Evolutionary conservation across 2,797 vertebrate genomes (phyloP).

Genomic region (Anolis apletophallus): DNA sequence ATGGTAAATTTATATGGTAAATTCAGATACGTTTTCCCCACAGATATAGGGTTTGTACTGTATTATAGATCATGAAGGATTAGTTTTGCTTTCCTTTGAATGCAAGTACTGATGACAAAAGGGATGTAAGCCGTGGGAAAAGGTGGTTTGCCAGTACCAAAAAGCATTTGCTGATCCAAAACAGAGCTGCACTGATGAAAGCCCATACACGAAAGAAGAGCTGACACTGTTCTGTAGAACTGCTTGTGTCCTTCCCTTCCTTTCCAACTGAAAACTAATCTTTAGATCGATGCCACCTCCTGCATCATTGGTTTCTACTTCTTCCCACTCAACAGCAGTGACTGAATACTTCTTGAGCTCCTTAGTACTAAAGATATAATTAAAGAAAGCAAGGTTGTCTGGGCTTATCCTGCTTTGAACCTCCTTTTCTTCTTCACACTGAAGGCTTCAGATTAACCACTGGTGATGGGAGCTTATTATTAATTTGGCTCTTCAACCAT

Average conservation of each 20-base stretch:
- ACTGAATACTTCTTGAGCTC: neutral
- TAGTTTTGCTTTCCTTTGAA: conserved; percentile 1
- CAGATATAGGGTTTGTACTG: too few species aligned
- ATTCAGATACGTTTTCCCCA: too few species aligned
- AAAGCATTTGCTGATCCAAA: neutral
- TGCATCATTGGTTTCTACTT: neutral
- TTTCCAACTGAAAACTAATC: neutral
- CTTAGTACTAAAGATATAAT: neutral
- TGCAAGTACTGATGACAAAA: neutral
- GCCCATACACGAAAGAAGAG: neutral
- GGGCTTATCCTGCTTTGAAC: neutral
- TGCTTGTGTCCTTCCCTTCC: neutral
- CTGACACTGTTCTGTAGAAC: neutral
- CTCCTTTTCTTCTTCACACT: neutral
- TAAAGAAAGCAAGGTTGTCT: neutral
- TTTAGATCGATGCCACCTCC: neutral
- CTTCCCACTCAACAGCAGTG: neutral
- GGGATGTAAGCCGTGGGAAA: neutral
- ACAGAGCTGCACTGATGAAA: neutral
- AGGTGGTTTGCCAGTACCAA: neutral
- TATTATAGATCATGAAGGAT: neutral
- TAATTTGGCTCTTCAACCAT: neutral
- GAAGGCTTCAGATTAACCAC: neutral
- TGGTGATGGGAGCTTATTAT: neutral
- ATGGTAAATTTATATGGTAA: too few species aligned